Evolutionary conservation across 2,888 invertebrate genomes (phyloP).

Genomic region (Drosophila pullipes): DNA sequence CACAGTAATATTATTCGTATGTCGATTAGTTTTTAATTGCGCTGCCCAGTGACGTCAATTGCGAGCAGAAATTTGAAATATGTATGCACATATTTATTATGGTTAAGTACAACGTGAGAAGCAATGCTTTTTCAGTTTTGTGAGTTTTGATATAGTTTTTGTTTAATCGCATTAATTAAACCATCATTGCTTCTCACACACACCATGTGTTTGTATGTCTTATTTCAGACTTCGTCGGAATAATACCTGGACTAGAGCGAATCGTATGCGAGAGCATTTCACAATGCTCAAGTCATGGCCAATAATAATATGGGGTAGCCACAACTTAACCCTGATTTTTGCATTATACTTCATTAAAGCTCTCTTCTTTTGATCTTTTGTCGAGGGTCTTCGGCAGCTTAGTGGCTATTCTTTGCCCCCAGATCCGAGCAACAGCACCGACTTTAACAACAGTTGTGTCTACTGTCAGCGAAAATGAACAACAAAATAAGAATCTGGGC

Average conservation of each 20-base stretch:
- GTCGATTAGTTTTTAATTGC: conserved; percentile 78
- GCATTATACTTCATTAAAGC: conserved; percentile 16
- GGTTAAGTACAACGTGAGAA: conserved; percentile 49
- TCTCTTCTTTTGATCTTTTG: conserved; percentile 27
- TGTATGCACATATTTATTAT: conserved; percentile 28
- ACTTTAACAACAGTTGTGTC: conserved; percentile 23
- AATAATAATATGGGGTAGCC: conserved; percentile 46
- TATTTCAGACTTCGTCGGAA: not conserved
- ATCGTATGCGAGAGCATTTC: conserved; percentile 10
- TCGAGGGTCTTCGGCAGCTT: conserved; percentile 40
- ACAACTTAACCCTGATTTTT: conserved; percentile 23
- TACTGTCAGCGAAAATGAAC: conserved; percentile 32
- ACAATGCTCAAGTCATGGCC: conserved; percentile 61
- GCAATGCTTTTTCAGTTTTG: conserved; percentile 61
- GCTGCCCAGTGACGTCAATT: conserved; percentile 67
- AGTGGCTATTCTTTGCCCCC: conserved; percentile 22
- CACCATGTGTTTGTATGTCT: not conserved
- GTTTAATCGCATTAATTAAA: conserved; percentile 72
- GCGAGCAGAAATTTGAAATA: conserved; percentile 44
- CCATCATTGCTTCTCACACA: conserved; percentile 31
- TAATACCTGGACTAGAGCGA: not conserved
- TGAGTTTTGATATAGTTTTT: conserved; percentile 72
- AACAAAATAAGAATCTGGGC: conserved; percentile 27
- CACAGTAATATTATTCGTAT: conserved; percentile 33
- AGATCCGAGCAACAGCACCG: not conserved